Conservation (phyloP, 2,113 vertebrate species). For the Callipepla californica region DNA sequence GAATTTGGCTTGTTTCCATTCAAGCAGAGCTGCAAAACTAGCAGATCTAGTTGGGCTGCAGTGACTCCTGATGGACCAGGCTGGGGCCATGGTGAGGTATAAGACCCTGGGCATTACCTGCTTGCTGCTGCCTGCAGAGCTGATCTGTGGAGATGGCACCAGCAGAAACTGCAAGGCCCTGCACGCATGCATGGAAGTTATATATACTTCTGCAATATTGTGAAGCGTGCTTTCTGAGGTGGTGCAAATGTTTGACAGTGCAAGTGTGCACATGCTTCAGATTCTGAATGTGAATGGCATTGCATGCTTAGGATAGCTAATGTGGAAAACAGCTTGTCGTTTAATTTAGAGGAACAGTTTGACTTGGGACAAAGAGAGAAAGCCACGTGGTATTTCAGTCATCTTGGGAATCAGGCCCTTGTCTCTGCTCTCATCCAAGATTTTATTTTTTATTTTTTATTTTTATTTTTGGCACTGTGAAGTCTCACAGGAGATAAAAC, state of each 20-base stretch:
- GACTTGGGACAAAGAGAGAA: neutral
- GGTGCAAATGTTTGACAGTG: neutral
- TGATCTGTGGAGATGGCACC: neutral
- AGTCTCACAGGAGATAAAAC: neutral
- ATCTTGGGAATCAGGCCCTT: neutral
- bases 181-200: rapidly evolving
- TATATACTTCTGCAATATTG: neutral
- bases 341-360: neutral
- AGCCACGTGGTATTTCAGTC: neutral
- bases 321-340: neutral
- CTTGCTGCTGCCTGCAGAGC: neutral
- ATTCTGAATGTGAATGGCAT: neutral
- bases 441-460: neutral
- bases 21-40: neutral
- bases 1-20: neutral
- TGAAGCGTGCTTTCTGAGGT: neutral
- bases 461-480: neutral
- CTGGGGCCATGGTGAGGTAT: neutral
- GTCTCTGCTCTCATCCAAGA: neutral
- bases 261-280: neutral
- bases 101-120: neutral
- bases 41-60: neutral
- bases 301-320: neutral
- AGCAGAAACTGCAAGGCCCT: neutral
- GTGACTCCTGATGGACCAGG: neutral